These are phyloP conservation scores for Nomada hirtipes DNA, from an alignment of 2,888 invertebrate genomes.

Conservation along the genomic window DNA sequence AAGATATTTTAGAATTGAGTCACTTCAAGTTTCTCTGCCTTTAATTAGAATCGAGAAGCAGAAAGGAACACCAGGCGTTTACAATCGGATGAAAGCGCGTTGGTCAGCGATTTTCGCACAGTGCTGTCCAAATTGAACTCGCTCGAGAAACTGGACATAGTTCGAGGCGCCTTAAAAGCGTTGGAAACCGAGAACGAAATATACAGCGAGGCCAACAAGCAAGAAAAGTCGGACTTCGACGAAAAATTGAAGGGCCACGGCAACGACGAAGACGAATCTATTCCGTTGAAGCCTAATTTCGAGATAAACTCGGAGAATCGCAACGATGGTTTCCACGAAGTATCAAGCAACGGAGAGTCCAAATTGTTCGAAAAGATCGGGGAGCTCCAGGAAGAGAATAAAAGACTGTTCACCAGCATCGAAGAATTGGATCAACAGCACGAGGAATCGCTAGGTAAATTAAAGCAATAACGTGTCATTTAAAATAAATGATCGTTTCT, in stretches of 20 bases:
- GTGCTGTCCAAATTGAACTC: constrained; percentile 82
- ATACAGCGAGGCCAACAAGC: constrained; percentile 42
- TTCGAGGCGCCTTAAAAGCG: constrained; percentile 79
- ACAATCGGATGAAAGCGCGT: constrained; percentile 78
- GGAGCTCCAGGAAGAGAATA: constrained; percentile 86
- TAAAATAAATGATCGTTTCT: neutral
- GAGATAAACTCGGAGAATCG: constrained; percentile 58
- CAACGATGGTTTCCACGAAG: constrained; percentile 51
- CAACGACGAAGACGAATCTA: constrained; percentile 67
- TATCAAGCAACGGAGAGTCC: constrained; percentile 67
- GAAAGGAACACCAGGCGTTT: constrained; percentile 79
- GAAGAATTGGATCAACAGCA: constrained; percentile 92
- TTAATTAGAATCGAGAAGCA: constrained; percentile 78
- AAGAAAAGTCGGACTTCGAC: constrained; percentile 74
- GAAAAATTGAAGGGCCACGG: constrained; percentile 69
- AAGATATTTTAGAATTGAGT: too few species aligned
- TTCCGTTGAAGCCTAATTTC: constrained; percentile 62
- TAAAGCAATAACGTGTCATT: neutral
- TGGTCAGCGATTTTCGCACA: constrained; percentile 80
- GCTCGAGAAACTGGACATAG: constrained; percentile 79
- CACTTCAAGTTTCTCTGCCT: too few species aligned
- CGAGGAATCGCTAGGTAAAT: constrained; percentile 87
- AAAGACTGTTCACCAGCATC: constrained; percentile 86
- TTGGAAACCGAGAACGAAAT: constrained; percentile 77
- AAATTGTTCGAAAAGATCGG: constrained; percentile 85